These are phyloP conservation scores for Phytoseiulus persimilis DNA, from an alignment of 2,888 invertebrate genomes.

Conservation along the genomic window DNA sequence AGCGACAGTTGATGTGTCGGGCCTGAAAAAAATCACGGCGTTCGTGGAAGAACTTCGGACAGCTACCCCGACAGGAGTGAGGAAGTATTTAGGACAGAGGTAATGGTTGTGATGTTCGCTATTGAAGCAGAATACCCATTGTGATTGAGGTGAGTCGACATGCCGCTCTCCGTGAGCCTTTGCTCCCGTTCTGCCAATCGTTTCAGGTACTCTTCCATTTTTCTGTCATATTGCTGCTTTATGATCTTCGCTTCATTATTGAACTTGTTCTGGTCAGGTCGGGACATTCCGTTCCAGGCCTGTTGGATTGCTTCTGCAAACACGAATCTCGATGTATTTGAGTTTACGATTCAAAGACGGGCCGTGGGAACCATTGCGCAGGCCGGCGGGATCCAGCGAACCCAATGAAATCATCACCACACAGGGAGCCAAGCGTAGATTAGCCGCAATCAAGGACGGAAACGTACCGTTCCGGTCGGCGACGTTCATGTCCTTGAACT, in stretches of 20 bases:
- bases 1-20: not conserved
- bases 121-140: not conserved
- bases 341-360: not conserved
- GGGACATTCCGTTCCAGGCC: not conserved
- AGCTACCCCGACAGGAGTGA: too few relatives aligned
- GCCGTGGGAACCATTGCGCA: not conserved
- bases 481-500: not conserved
- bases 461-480: slow-evolving; percentile 11
- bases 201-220: slow-evolving; percentile 23
- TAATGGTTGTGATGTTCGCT: too few relatives aligned
- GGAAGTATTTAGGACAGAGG: too few relatives aligned
- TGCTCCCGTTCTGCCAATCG: not conserved
- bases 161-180: not conserved
- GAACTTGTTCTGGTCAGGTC: slow-evolving; percentile 14
- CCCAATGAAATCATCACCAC: not conserved
- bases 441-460: not conserved
- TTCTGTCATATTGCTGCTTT: slow-evolving; percentile 6
- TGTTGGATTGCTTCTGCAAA: not conserved
- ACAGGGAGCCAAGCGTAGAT: not conserved
- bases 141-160: not conserved
- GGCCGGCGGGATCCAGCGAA: not conserved
- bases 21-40: not conserved
- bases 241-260: slow-evolving; percentile 25
- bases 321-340: not conserved
- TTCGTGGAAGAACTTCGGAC: too few relatives aligned